Evolutionary conservation across 64 coral and sea anemone species (phyloP), one percentile per base, ranked within the genome.

Genomic region (Pachyseris speciosa): DNA sequence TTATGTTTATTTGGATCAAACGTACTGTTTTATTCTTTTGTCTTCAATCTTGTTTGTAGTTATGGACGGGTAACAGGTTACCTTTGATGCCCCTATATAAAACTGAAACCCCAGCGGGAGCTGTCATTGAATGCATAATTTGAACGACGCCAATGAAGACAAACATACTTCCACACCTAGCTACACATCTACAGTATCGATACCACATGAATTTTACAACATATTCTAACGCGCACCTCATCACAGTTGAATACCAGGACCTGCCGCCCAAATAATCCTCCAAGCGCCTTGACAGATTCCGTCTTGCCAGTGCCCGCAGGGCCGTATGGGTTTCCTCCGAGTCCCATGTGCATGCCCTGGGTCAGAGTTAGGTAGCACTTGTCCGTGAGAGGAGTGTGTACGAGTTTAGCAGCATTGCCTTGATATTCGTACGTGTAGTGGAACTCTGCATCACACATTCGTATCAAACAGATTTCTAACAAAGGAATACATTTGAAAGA

Each of bases 251-350:
- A 99, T 13, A 99, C 93, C 1, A 99, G 83, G 44, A 99, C 97
- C 24, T 99, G 97, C 83, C 97, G 80, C 1, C 97, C 97, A 95
- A 99, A 99, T 80, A 99, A 75, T 37, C 97, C 97, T 12, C 97
- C 97, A 3, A 99, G 73, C 27, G 97, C 97, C 69, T 99, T 99
- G 4, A 99, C 97, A 32, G 97, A 99, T 38, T 99, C 97, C 40
- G 97, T 99, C 65, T 99, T 99, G 8, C 97, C 97, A 68, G 97
- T 99, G 63, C 97, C 97, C 8, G 97, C 97, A 81, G 97, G 97
- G 34, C 97, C 97, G 19, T 99, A 99, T 11, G 97, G 97, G 89
- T 99, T 99, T 59, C 97, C 97, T 43, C 97, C 97, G 7, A 99
- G 86, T 48, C 97, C 97, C 91, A 99, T 92, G 66, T 95, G 94